Conservation (phyloP, 2,113 vertebrate genomes). For the Tragelaphus scriptus region DNA sequence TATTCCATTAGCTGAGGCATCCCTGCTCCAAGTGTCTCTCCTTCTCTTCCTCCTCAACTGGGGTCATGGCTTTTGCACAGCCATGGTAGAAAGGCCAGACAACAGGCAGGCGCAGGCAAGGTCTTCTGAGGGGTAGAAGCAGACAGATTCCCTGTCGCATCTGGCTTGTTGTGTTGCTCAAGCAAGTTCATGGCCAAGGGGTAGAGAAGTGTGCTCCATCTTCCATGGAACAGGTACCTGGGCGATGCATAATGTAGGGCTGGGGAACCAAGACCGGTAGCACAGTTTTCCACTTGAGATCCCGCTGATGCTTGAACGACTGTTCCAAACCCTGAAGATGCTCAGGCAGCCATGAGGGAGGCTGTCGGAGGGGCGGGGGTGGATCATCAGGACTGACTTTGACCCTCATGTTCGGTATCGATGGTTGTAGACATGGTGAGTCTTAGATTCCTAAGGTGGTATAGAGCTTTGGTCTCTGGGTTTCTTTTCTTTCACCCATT, state of each 20-base stretch:
- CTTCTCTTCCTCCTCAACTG: not conserved
- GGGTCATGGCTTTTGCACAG: accelerated
- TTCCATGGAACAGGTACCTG: accelerated
- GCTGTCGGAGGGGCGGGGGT: accelerated
- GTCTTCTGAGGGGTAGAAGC: not conserved
- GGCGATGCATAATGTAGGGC: not conserved
- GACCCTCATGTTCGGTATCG: not conserved
- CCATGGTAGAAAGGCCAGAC: not conserved
- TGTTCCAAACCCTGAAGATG: not conserved
- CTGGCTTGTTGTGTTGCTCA: not conserved
- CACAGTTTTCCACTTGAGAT: not conserved
- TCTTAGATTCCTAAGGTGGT: not conserved
- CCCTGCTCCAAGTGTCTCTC: accelerated
- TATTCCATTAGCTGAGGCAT: accelerated
- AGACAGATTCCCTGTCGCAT: accelerated
- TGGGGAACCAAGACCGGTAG: accelerated
- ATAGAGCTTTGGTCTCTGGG: not conserved
- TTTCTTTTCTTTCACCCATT: not conserved
- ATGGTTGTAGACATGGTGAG: not conserved
- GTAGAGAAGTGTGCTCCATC: accelerated
- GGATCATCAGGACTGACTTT: accelerated
- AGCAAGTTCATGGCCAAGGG: not conserved
- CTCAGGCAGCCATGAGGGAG: not conserved
- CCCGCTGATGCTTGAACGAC: accelerated
- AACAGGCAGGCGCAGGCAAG: accelerated